These are phyloP conservation scores for Turritopsis dohrnii DNA, from an alignment of 30 jellyfish, hydroid and myxozoan genomes.

Conservation along the genomic window DNA sequence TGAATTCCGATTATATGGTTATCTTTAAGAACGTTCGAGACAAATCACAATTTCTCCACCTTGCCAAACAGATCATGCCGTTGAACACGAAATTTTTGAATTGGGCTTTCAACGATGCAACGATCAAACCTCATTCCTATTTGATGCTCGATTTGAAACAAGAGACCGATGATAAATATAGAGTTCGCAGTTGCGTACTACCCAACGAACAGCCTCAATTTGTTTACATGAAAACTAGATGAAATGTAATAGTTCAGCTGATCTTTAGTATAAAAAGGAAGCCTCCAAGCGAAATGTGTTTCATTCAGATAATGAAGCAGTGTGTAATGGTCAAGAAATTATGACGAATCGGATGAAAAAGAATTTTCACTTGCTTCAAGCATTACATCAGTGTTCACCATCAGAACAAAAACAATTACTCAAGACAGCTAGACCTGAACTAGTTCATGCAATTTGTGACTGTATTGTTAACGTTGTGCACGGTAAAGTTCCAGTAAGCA, in stretches of 20 bases:
- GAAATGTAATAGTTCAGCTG: too few relatives aligned
- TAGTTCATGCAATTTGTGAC: slow-evolving; percentile 34
- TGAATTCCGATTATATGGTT: slow-evolving; percentile 14
- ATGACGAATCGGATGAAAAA: slow-evolving; percentile 31
- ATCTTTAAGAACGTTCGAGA: slow-evolving; percentile 29
- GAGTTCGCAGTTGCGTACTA: too few relatives aligned
- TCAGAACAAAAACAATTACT: slow-evolving; percentile 6
- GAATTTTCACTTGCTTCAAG: slow-evolving; percentile 12
- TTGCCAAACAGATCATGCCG: slow-evolving; percentile 29
- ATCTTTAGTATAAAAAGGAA: too few relatives aligned
- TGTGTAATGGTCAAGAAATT: not conserved
- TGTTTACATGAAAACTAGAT: too few relatives aligned
- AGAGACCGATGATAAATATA: too few relatives aligned
- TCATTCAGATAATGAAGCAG: not conserved
- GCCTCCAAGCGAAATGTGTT: too few relatives aligned
- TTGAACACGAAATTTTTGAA: not conserved
- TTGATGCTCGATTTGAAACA: too few relatives aligned
- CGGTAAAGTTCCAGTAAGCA: slow-evolving; percentile 19
- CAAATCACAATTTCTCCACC: slow-evolving; percentile 19
- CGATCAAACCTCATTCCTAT: too few relatives aligned
- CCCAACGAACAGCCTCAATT: too few relatives aligned
- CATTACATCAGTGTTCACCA: slow-evolving; percentile 23
- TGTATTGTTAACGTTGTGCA: slow-evolving; percentile 23
- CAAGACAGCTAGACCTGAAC: slow-evolving; percentile 17
- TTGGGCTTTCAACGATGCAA: slow-evolving; percentile 26